phyloP scores from a whole-genome alignment of 1,140 invertebrate species.

The Tenebrio molitor region DNA sequence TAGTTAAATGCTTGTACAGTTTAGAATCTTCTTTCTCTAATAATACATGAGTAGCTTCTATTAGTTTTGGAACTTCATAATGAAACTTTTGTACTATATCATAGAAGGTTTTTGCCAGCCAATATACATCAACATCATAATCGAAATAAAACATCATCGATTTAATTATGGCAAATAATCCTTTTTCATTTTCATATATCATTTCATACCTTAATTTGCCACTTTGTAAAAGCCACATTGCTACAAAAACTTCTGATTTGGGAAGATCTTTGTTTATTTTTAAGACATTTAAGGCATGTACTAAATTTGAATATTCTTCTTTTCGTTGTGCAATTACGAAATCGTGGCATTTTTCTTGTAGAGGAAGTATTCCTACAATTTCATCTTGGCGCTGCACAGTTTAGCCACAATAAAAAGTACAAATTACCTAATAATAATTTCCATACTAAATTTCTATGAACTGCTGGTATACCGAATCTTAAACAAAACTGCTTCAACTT shows the following conservation, averaged over 20 bases:
- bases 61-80: conserved; percentile 74
- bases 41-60: conserved; percentile 75
- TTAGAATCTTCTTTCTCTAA: conserved; percentile 80
- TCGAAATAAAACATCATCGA: conserved; percentile 78
- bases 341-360: conserved; percentile 79
- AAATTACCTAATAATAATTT: conserved; percentile 82
- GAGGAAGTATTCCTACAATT: conserved; percentile 77
- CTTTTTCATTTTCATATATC: conserved; percentile 64
- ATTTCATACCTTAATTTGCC: conserved; percentile 74
- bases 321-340: conserved; percentile 81
- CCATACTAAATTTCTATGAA: conserved; percentile 88
- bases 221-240: conserved; percentile 83
- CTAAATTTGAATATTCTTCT: conserved; percentile 82
- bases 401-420: conserved; percentile 39
- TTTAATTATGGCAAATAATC: conserved; percentile 76
- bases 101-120: conserved; percentile 81
- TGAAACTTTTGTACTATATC: conserved; percentile 76
- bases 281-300: conserved; percentile 78
- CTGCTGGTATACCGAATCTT: conserved; percentile 83
- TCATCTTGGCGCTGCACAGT: conserved; percentile 29
- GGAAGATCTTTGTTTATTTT: conserved; percentile 71
- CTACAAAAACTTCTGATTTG: conserved; percentile 75
- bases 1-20: conserved; percentile 75
- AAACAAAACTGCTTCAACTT: conserved; percentile 90
- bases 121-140: conserved; percentile 82